These are phyloP conservation scores for Amphipyra berbera DNA, from an alignment of 2,888 invertebrate genomes.

Conservation along the genomic window DNA sequence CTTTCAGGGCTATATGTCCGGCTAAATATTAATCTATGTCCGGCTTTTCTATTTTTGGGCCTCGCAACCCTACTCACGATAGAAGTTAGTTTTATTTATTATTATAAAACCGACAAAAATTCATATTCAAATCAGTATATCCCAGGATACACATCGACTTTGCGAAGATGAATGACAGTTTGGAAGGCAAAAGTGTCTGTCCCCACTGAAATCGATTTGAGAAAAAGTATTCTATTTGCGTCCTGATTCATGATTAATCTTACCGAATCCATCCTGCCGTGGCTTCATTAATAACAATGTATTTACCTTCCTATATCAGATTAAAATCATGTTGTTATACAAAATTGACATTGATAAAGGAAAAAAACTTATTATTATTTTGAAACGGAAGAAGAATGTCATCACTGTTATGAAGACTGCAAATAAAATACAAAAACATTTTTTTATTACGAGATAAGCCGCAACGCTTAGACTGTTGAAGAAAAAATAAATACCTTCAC, in stretches of 20 bases:
- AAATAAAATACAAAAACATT: too few species aligned
- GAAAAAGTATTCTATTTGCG: slow-evolving; percentile 14
- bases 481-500: too few species aligned
- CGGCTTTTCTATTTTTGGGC: too few species aligned
- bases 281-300: slow-evolving; percentile 8
- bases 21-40: too few species aligned
- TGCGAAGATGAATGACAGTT: slow-evolving; percentile 27
- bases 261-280: slow-evolving; percentile 5
- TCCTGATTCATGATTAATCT: slow-evolving; percentile 12
- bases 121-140: slow-evolving; percentile 4
- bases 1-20: too few species aligned
- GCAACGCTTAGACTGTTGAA: too few species aligned
- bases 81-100: background rate
- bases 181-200: slow-evolving; percentile 14
- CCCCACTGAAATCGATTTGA: slow-evolving; percentile 7
- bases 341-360: background rate
- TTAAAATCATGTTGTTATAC: slow-evolving; percentile 4
- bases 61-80: too few species aligned
- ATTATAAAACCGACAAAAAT: background rate
- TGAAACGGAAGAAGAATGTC: background rate
- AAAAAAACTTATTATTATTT: background rate
- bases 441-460: too few species aligned
- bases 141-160: slow-evolving; percentile 7
- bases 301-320: background rate
- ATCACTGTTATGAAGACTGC: too few species aligned